Base-by-base conservation (phyloP, 2,113 vertebrate genomes). In the Arvicanthis niloticus region DNA sequence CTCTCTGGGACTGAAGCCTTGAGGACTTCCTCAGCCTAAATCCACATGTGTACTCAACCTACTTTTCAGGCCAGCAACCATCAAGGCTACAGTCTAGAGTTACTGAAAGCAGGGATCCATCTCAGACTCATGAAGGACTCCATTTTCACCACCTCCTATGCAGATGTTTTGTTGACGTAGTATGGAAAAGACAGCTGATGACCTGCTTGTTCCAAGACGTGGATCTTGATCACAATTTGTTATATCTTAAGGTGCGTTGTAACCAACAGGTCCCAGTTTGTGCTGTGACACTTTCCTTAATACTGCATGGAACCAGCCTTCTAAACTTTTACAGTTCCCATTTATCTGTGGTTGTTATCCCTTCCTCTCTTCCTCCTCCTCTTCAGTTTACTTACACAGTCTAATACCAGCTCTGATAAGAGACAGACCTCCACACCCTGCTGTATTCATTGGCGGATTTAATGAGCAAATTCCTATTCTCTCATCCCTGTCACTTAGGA, bases 401-500 rank as follows among this genome's bases (percentile, higher is more conserved):
- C 75, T 68, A 94, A 94, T 45, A 70, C 73, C 67, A 48, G 15
- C 45, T 96, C 77, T 82, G 29, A 77, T 51, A 91, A 91, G 53
- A 96, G 24, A 81, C 40, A 87, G 94, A 51, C 68, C 31, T 85
- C 26, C 62, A 37, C 60, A 93, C 58, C n/a, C 88, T 85, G 42
- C 77, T 95, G 15, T 95, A 96, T 88, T 95, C 85, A 91, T 29
- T 95, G 95, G 93, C 31, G 89, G 78, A 80, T 78, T 92, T 75
- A 95, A 93, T 37, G 31, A 93, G 6, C 51, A 93, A 67, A 84
- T 91, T 95, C 51, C 56, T 93, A 76, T 82, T 89, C 88, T 62
- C 92, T 91, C 68, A 85, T 60, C 58, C 58, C 29, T 73, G 1
- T 92, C 72, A 91, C 76, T 84, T 94, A 95, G 88, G 48, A 91